Base-by-base conservation (phyloP, 2,888 invertebrate genomes). In the Euzetes globulus region DNA sequence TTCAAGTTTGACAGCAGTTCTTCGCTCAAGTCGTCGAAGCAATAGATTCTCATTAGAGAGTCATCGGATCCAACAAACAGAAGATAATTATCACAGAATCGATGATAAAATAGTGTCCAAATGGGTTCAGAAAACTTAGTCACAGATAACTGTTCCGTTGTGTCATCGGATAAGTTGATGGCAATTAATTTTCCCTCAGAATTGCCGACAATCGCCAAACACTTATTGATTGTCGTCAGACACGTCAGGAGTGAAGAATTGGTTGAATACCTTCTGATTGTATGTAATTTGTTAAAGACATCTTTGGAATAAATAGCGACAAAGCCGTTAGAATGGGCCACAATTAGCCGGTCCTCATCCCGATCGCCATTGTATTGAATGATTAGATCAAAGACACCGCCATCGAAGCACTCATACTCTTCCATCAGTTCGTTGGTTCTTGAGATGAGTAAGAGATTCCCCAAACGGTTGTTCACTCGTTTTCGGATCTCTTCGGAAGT, bases 61-160 rank as follows among this genome's bases (percentile, higher is more conserved):
- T 72, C 72, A 60, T 72, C 72, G 11, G 72, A 55, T 9, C 72
- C 72, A 13, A 60, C 60, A 55, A 72, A 37, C 37, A 72, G 13
- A 5, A 72, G 13, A 60, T 37, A 72, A 19, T 22, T 72, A 37
- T 68, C 22, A 37, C 37, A 22, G 11, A 68, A 19, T 37, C 45
- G 13, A 33, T 41, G 22, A 22, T 22, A 19, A 41, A 45, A 41
- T 19, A 68, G 33, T 6, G 19, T 22, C 68, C 68, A 68, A 37
- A 68, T 33, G 3, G 68, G 68, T 41, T 68, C 41, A 6, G 2
- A 29, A 45, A 19, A 33, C 13, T 60, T 60, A 29, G 72, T 60
- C 0, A 55, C 29, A 7, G 58, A 72, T n/a, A 68, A 13, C 37
- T 68, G 22, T n/a, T 11, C 2, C 5, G 22, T 52, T 60, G 7